Evolutionary conservation across 2,888 invertebrate species (phyloP).

Genomic region (Cantharis rustica): DNA sequence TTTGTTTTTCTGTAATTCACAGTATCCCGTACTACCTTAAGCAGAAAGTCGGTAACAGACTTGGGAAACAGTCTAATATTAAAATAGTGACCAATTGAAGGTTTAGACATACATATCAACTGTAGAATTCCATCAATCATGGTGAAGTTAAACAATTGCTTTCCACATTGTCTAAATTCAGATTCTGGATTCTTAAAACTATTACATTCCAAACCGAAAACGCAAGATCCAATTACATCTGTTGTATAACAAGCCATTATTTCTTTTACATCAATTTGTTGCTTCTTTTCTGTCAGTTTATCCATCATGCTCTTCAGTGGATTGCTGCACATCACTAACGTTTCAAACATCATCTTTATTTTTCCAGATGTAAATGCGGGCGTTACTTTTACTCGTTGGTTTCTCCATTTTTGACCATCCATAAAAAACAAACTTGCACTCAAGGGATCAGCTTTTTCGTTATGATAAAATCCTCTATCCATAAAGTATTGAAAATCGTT

Average conservation of each 20-base stretch:
- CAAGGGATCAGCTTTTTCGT: slow-evolving; percentile 46
- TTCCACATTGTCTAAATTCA: slow-evolving; percentile 49
- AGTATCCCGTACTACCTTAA: slow-evolving; percentile 38
- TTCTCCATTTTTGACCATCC: slow-evolving; percentile 53
- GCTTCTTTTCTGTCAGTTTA: slow-evolving; percentile 27
- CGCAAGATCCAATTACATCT: slow-evolving; percentile 61
- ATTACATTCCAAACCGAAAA: slow-evolving; percentile 62
- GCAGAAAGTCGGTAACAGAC: slow-evolving; percentile 40
- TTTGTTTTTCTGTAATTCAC: slow-evolving; percentile 39
- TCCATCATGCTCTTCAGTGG: slow-evolving; percentile 41
- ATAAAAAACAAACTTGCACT: slow-evolving; percentile 42
- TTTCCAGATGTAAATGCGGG: slow-evolving; percentile 56
- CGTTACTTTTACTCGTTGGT: slow-evolving; percentile 51
- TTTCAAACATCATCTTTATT: slow-evolving; percentile 54
- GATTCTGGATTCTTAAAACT: slow-evolving; percentile 58
- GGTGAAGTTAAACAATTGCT: slow-evolving; percentile 8
- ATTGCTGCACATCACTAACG: slow-evolving; percentile 44
- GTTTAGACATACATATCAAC: slow-evolving; percentile 48
- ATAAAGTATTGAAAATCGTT: slow-evolving; percentile 50
- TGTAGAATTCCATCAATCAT: slow-evolving; percentile 9
- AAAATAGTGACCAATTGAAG: slow-evolving; percentile 48
- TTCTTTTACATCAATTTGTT: slow-evolving; percentile 54
- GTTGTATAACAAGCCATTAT: slow-evolving; percentile 56
- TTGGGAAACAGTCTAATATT: slow-evolving; percentile 31
- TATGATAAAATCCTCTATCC: slow-evolving; percentile 43